Percentiles rank a stretch among this genome's conserved stretches.
These are phyloP conservation scores for Blennius ocellaris DNA, from an alignment of 2,113 vertebrate genomes.

Conservation along the genomic window DNA sequence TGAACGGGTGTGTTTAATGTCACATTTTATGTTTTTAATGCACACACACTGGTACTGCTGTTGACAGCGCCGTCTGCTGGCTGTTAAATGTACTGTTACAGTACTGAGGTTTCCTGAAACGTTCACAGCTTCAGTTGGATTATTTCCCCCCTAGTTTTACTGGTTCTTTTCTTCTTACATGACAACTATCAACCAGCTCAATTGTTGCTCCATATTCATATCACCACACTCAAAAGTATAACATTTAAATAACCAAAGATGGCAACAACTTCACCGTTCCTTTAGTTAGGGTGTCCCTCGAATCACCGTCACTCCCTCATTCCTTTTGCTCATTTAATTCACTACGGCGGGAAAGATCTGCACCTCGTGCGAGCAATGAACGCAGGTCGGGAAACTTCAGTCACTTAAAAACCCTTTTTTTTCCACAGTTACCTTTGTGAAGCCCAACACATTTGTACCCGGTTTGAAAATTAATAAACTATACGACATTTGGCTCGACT, in stretches of 20 bases:
- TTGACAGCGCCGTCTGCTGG: conserved; percentile 65
- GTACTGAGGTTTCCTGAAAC: conserved; percentile 39
- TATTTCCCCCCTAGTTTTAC: conserved; percentile 1
- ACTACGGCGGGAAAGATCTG: background rate
- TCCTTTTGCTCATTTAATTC: background rate
- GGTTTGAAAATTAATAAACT: conserved; percentile 74
- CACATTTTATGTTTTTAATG: conserved; percentile 11
- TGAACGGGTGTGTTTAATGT: conserved; percentile 16
- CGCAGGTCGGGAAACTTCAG: conserved; percentile 37
- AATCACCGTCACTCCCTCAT: background rate
- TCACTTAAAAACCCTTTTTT: conserved; percentile 51
- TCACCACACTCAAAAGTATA: background rate
- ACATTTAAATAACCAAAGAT: conserved; percentile 52
- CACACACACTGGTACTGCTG: conserved; percentile 8
- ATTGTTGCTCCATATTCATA: background rate
- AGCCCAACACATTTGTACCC: conserved; percentile 74
- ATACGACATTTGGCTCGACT: conserved; percentile 17
- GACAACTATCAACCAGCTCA: background rate
- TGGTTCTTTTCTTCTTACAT: conserved; percentile 6
- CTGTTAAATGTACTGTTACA: conserved; percentile 63
- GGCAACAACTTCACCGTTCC: background rate
- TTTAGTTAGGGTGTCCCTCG: no score
- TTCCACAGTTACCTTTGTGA: conserved; percentile 55
- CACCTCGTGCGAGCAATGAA: conserved; percentile 27
- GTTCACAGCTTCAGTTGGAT: conserved; percentile 15